Conservation (phyloP, 2,797 vertebrate species). For the Pseudomugil gertrudae region DNA sequence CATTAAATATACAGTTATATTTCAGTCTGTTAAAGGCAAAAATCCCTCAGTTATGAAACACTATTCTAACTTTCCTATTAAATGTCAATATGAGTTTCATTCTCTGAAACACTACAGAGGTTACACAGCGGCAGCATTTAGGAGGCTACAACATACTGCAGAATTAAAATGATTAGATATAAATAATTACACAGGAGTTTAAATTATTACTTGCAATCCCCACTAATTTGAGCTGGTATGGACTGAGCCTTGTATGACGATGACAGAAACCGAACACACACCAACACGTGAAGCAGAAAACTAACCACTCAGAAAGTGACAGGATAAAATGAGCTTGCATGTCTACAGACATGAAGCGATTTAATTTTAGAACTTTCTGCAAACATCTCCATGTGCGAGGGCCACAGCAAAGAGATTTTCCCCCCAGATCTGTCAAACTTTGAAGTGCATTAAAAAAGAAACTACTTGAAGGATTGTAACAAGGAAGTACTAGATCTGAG, state of each 20-base stretch:
- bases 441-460: not conserved
- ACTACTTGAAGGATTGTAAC: not conserved
- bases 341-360: not conserved
- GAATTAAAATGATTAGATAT: constrained; percentile 14
- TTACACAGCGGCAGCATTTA: not conserved
- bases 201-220: not conserved
- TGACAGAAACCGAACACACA: not conserved
- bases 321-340: not conserved
- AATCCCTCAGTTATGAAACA: not conserved
- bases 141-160: not conserved
- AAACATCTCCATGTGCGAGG: not conserved
- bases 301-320: not conserved
- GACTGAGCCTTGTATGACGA: not conserved
- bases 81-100: too few relatives aligned
- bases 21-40: not conserved
- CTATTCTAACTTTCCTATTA: too few relatives aligned
- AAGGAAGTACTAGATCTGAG: not conserved
- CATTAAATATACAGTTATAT: constrained; percentile 1
- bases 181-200: not conserved
- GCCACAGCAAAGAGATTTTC: not conserved
- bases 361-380: not conserved
- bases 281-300: not conserved
- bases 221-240: not conserved
- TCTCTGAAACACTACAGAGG: not conserved
- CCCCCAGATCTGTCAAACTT: not conserved